phyloP scores from a whole-genome alignment of 2,888 invertebrate species.

The Amiota minor region DNA sequence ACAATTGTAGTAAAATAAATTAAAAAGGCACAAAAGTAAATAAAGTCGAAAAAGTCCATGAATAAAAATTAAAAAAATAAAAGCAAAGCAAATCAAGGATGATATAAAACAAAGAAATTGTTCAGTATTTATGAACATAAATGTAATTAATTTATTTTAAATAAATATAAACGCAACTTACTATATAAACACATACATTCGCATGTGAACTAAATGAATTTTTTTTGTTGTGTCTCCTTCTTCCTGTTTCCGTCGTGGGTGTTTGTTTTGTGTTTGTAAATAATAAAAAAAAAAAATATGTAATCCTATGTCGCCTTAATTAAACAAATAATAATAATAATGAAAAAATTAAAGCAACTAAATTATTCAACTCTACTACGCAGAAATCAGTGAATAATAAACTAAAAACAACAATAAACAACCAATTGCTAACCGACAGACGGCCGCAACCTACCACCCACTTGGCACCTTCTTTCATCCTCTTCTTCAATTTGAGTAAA shows the following conservation, averaged over 20 bases:
- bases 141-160: slow-evolving; percentile 57
- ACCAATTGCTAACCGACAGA: too few relatives aligned
- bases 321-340: background rate
- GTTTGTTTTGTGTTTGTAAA: slow-evolving; percentile 1
- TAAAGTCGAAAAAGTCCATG: background rate
- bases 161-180: slow-evolving; percentile 44
- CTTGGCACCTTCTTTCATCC: background rate
- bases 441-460: background rate
- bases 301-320: background rate
- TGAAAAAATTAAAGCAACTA: background rate
- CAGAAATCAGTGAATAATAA: slow-evolving; percentile 11
- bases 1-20: background rate
- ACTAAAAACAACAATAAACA: background rate
- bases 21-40: slow-evolving; percentile 21
- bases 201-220: slow-evolving; percentile 55
- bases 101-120: slow-evolving; percentile 4
- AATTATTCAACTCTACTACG: background rate
- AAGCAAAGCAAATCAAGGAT: background rate
- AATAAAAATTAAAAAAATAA: background rate
- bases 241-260: slow-evolving; percentile 7
- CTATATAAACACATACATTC: background rate
- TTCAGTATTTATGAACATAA: slow-evolving; percentile 32
- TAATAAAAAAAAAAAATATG: background rate
- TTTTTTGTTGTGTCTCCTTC: slow-evolving; percentile 36
- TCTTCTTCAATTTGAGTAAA: background rate